These are phyloP conservation scores for Thereva nobilitata DNA, from an alignment of 2,888 invertebrate genomes.

Conservation along the genomic window DNA sequence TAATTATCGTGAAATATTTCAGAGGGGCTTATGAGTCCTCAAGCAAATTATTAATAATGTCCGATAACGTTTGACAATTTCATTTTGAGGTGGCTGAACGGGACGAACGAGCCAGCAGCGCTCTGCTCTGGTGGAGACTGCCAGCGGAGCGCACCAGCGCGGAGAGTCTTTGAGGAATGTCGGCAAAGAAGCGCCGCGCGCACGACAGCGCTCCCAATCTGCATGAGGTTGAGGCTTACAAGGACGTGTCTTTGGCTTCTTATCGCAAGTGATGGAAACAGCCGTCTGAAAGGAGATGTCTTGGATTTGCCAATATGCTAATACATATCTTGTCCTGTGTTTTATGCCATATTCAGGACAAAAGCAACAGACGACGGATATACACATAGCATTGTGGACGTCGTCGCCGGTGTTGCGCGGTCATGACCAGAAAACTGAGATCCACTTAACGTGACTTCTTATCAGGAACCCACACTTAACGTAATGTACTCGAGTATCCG, in stretches of 20 bases:
- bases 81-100: constrained; percentile 24
- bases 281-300: constrained; percentile 31
- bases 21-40: constrained; percentile 36
- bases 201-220: constrained; percentile 6
- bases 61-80: constrained; percentile 41
- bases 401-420: background rate
- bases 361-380: background rate
- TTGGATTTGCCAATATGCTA: constrained; percentile 22
- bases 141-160: too few species aligned
- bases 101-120: background rate
- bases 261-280: constrained; percentile 31
- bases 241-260: constrained; percentile 12
- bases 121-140: too few species aligned
- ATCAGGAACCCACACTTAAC: constrained; percentile 31
- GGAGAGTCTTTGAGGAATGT: background rate
- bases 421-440: constrained; percentile 29
- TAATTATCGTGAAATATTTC: constrained; percentile 43
- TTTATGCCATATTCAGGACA: constrained; percentile 26
- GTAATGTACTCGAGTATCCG: constrained; percentile 15
- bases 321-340: constrained; percentile 15
- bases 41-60: constrained; percentile 42
- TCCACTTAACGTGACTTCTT: constrained; percentile 28
- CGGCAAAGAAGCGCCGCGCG: constrained; percentile 6
- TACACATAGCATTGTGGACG: background rate
- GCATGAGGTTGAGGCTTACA: background rate